Evolutionary conservation across 2,113 vertebrate species (phyloP).

Genomic region (Sturnus vulgaris): DNA sequence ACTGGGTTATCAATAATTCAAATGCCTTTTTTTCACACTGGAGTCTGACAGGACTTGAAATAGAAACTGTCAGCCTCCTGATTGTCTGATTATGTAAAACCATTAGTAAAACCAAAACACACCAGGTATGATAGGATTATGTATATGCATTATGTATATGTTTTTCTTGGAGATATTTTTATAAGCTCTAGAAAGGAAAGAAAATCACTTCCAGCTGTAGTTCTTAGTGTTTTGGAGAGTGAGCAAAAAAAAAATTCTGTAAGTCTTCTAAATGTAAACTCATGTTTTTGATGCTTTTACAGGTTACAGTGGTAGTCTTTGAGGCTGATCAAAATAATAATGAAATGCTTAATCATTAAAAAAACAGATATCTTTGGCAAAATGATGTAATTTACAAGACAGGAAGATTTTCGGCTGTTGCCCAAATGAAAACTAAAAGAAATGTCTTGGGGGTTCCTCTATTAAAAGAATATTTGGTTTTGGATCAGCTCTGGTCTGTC

Average conservation of each 20-base stretch:
- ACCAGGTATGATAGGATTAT: constrained; percentile 20
- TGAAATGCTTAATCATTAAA: background rate
- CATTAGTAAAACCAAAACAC: constrained; percentile 1
- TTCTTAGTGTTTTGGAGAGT: background rate
- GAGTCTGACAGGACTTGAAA: background rate
- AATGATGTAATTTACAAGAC: background rate
- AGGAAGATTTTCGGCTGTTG: background rate
- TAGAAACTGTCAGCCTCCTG: constrained; percentile 14
- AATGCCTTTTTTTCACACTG: background rate
- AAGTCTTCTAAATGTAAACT: background rate
- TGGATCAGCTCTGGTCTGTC: background rate
- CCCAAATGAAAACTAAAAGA: background rate
- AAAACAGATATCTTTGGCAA: background rate
- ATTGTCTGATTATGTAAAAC: constrained; percentile 41
- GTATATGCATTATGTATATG: constrained; percentile 42
- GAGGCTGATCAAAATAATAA: background rate
- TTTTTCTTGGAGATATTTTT: constrained; percentile 27
- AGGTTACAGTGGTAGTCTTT: background rate
- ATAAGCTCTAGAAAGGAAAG: background rate
- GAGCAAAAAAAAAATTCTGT: background rate
- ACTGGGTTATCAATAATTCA: background rate
- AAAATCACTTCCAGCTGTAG: background rate
- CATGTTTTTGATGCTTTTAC: background rate
- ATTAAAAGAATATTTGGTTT: background rate
- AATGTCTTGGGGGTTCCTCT: background rate